Evolutionary conservation across 2,888 invertebrate genomes (phyloP), one percentile per base, ranked within the genome.

Genomic region (Phyllotreta striolata): DNA sequence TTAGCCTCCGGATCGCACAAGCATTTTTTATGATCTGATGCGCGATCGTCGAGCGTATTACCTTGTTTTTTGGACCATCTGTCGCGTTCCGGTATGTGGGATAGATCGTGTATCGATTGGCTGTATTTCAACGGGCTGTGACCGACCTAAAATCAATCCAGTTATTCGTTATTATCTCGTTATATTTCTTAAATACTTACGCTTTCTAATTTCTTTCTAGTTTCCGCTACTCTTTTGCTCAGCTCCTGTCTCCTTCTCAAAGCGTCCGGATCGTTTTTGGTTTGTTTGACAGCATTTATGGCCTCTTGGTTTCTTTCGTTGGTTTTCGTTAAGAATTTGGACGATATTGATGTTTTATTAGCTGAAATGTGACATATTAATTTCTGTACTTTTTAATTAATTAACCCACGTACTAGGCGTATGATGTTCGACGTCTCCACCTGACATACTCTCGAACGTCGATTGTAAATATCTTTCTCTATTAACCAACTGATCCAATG

Each of bases 101-200:
- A 93, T 34, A 95, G 84, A 78, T 95, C 95, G 70, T 91, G 91
- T 66, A 93, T 93, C 64, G 93, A 94, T 79, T 94, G 93, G 79
- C 93, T 94, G 73, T 91, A 88, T 77, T 92, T 92, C 65, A 95
- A 82, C 67, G 88, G 91, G 43, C 92, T 91, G 80, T 89, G 89
- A 63, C 91, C 91, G 73, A 91, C 90, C 91, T 91, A 77, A 61
- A 75, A 74, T 41, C 4, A 54, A 6, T 12, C 14, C 38, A 54
- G 24, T 37, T 39, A 39, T n/a, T 24, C n/a, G 14, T 10, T 12
- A 14, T 37, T 6, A 41, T 43, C 3, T 41, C 40, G 35, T 44
- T 9, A 7, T 13, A 43, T 14, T 43, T 14, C 7, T 52, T 3
- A 10, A 14, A n/a, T 54, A 86, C 91, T 88, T 80, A 95, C 95